Base-by-base conservation (phyloP, 1,140 invertebrate species). In the Drosophila grimshawi region DNA sequence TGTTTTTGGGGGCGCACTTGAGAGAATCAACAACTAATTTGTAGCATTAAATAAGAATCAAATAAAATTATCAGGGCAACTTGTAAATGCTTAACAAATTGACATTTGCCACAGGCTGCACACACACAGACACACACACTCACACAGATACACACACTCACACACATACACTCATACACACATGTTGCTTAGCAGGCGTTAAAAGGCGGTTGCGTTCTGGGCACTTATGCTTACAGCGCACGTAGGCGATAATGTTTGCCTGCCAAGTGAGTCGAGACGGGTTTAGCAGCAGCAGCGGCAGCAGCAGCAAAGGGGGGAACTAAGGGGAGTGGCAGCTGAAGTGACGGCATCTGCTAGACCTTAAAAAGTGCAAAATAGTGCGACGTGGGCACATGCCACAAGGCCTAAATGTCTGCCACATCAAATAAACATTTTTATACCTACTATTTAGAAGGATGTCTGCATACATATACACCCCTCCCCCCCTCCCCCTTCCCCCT, bases 51-150 rank as follows among this genome's bases (percentile, higher is more conserved):
- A 91, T 91, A 89, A 86, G 90, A 91, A 83, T 86, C 82, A 91
- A 91, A 90, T 90, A 85, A 91, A 91, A 91, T 91, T 78, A 90
- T 85, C 80, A 79, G 83, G 71, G 80, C 83, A 90, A 85, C 90
- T 78, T 90, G 86, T 86, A 89, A 91, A 91, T 86, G 86, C 83
- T 91, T 86, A 80, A 88, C 82, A 91, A 90, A 91, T 91, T 86
- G 86, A 90, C 75, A 78, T 85, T 80, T 77, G 80, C 79, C 41
- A 30, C 68, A 61, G 46, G 53, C 69, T 51, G 45, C 29, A 35
- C 8, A 62, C 32, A 51, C 48, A 57, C 46, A 73, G 37, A 52
- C 39, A 48, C 39, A 65, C 33, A 49, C 30, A 37, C 8, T 45
- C 6, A 76, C 19, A 46, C 45, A 32, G n/a, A n/a, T 37, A 48